Percentiles rank a stretch among this genome's conserved stretches.
phyloP scores from a whole-genome alignment of 1,140 invertebrate species.

The Lasioglossum baleicum region DNA sequence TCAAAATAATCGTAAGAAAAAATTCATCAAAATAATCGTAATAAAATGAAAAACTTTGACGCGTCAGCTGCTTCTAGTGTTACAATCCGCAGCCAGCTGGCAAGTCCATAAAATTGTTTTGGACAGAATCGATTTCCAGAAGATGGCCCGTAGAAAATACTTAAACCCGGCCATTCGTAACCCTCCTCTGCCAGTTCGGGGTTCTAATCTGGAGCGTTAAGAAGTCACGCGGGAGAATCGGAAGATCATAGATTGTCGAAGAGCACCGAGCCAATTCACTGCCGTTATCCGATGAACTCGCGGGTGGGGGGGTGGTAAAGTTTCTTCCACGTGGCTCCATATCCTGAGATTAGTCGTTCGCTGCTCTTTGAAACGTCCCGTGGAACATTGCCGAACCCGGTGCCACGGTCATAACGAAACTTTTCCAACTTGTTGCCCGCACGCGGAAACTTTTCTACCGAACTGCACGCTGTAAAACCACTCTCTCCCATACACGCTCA shows the following conservation, averaged over 20 bases:
- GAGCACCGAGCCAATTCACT: not conserved
- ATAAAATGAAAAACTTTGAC: too few relatives aligned
- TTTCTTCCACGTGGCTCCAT: slow-evolving; percentile 34
- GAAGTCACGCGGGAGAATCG: not conserved
- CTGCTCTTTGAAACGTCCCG: slow-evolving; percentile 40
- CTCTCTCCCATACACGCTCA: slow-evolving; percentile 34
- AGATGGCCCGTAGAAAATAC: too few relatives aligned
- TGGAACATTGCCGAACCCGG: slow-evolving; percentile 26
- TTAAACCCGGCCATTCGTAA: not conserved
- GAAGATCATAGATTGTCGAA: not conserved
- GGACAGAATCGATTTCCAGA: too few relatives aligned
- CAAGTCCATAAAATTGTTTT: too few relatives aligned
- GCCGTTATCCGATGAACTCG: slow-evolving; percentile 4
- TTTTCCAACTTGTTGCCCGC: slow-evolving; percentile 62
- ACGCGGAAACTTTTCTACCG: slow-evolving; percentile 49
- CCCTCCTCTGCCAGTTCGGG: not conserved
- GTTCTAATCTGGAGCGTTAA: slow-evolving; percentile 8
- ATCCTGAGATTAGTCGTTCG: slow-evolving; percentile 60
- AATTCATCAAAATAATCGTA: too few relatives aligned
- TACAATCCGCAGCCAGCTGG: too few relatives aligned
- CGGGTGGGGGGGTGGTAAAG: not conserved
- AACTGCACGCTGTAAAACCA: slow-evolving; percentile 51
- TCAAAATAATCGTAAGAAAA: too few relatives aligned
- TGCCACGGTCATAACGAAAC: slow-evolving; percentile 49
- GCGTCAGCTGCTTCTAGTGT: too few relatives aligned